Evolutionary conservation across 2,797 vertebrate genomes (phyloP), one percentile per base, ranked within the genome.

Genomic region (Antennarius maculatus): DNA sequence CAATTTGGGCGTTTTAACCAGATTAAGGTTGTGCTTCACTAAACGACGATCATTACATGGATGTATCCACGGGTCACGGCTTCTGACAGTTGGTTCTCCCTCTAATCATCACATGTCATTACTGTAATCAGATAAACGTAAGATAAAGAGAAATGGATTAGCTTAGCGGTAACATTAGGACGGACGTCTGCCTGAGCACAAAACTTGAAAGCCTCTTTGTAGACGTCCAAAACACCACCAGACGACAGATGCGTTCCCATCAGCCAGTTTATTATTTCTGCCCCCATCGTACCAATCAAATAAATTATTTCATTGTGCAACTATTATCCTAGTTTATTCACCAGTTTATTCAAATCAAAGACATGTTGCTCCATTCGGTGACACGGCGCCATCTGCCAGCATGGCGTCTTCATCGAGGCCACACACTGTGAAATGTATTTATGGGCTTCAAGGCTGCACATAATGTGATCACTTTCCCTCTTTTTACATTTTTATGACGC

Each of bases 41-140:
- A 76, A 81, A 82, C 74, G 58, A 77, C 72, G 64, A 54, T 86
- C 77, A 85, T 86, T 86, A 79, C 69, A 62, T 72, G 72, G 54
- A 81, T 73, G 55, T 76, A 85, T 83, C 69, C 66, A 67, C 11
- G 65, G 83, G 79, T 86, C 85, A 82, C 31, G 64, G 70, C 74
- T 79, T 79, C 76, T 80, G 83, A 84, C 81, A 84, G 81, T 69
- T 68, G 74, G 34, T 71, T 81, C 78, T 81, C 79, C 77, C 72
- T 83, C 69, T 75, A 78, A 86, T 86, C 77, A 84, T 88, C 81
- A 76, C 80, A 80, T 83, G 71, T 79, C 81, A 79, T 85, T 85
- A 79, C 74, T 70, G 55, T 86, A 86, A 90, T 84, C 74, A 81
- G 57, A 88, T 88, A 59, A 80, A 83, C 76, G 68, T 77, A 83